Base-by-base conservation (phyloP, 1,140 invertebrate genomes). In the Antheraea mylitta region DNA sequence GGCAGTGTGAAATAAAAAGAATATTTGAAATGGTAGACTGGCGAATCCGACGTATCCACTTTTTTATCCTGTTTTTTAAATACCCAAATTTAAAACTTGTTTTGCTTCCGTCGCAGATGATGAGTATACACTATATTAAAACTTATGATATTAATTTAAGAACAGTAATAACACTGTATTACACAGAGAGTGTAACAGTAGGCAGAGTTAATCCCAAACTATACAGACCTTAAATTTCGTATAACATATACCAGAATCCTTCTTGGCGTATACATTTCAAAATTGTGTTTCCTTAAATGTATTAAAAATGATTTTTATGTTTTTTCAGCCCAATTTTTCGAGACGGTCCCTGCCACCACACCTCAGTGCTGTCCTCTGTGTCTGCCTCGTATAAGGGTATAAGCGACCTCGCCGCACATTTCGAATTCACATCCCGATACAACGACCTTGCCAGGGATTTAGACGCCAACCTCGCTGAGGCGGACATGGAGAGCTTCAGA, bases 401-500 rank as follows among this genome's bases (percentile, higher is more conserved):
- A 79, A 95, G 96, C 71, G 95, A 96, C 78, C 89, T 96, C 68
- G 94, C 95, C 67, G 91, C 90, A 18, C 85, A 87, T 30, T 92
- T 91, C 81, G 90, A 92, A 68, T 92, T 91, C 83, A 86, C 88
- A 9, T 93, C 93, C 18, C 96, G 96, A 76, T 98, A 98, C 83
- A 97, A 98, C 83, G 97, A 97, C 80, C 90, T 98, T 72, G 95
- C 97, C 53, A 95, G 96, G 81, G 97, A 98, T 86, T 93, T 98
- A 82, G 98, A 98, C 92, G 97, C 97, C 67, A 98, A 98, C 89
- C 94, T 98, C 75, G 98, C 98, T 30, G 97, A 98, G 92, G 97
- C 98, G 42, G 98, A 98, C 87, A 98, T 98, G 96, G 97, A 98
- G 90, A 97, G 97, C 85, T 98, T 98, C 92, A 95, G 95, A 72